Base-by-base conservation (phyloP, 2,113 vertebrate genomes). In the Hemichromis elongatus region DNA sequence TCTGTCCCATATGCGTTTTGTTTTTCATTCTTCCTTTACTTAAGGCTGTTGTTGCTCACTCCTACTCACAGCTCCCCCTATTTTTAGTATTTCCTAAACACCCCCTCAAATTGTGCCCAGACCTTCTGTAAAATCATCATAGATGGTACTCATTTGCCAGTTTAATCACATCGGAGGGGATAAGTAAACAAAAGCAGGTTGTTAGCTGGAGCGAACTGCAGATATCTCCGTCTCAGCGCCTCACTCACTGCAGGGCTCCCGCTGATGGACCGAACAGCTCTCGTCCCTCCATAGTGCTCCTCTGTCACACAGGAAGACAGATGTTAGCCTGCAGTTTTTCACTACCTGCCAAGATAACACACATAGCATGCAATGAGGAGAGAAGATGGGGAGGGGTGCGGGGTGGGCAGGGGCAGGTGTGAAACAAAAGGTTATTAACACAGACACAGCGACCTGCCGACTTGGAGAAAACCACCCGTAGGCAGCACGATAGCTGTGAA, bases 231-330 rank as follows among this genome's bases (percentile, higher is more conserved):
- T 56, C 57, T 78, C 54, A 30, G 37, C 18, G 24, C 52, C 89
- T 68, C 21, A 19, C 54, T 92, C 81, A 78, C 90, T 79, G 89
- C 82, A 82, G 83, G 81, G 78, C 73, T 81, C 55, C 73, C 3
- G 54, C 77, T 92, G 92, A 94, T 89, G 90, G 93, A 93, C 93
- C 9, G 86, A 90, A 80, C 66, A 82, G 84, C 79, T 88, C 83
- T 84, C 9, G 14, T 77, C 79, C 84, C 80, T 89, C 81, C 59
- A 26, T 47, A 86, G 79, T 68, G 47, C 82, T 82, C 55, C 50
- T 57, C 87, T 93, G 90, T 94, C 89, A 93, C 87, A 57, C 66
- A 63, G 82, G 53, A 93, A 93, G 92, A 95, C 88, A 75, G 90
- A 95, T 94, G 90, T 90, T 88, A 55, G 79, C 66, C 79, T 66